Conservation (phyloP, 1,140 invertebrate species). For the Bombus pascuorum region DNA sequence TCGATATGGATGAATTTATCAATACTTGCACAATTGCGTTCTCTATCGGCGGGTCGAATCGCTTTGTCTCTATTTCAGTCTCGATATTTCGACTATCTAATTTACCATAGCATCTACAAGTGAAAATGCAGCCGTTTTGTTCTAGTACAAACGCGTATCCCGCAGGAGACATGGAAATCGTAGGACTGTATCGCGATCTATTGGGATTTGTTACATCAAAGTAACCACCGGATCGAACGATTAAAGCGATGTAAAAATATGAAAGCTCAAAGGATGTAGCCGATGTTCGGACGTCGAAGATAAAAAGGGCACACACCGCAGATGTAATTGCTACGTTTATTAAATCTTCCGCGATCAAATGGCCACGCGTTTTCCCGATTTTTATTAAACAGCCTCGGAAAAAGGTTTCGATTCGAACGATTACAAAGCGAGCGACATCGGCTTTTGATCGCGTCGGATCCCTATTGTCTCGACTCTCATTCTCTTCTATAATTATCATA, state of each 20-base stretch:
- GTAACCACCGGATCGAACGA: neutral
- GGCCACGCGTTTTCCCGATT: neutral
- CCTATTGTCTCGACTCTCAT: neutral
- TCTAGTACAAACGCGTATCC: neutral
- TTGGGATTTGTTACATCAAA: neutral
- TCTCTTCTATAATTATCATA: slow-evolving; percentile 16
- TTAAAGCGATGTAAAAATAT: neutral
- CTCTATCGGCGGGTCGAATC: neutral
- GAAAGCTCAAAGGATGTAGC: neutral
- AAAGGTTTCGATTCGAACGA: neutral
- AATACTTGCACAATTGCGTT: neutral
- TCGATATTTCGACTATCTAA: neutral
- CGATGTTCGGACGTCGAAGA: neutral
- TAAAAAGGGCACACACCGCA: neutral
- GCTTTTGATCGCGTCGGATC: neutral
- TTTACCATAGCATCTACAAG: too few species aligned
- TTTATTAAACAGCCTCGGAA: neutral
- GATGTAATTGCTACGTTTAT: neutral
- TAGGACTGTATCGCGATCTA: neutral
- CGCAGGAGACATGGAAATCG: neutral
- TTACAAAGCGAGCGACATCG: neutral
- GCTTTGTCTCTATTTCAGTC: neutral
- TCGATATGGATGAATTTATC: slow-evolving; percentile 14
- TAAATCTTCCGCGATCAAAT: neutral
- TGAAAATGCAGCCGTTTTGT: neutral